Conservation (phyloP, 2,797 vertebrate genomes). For the Spinibarbus caldwelli region DNA sequence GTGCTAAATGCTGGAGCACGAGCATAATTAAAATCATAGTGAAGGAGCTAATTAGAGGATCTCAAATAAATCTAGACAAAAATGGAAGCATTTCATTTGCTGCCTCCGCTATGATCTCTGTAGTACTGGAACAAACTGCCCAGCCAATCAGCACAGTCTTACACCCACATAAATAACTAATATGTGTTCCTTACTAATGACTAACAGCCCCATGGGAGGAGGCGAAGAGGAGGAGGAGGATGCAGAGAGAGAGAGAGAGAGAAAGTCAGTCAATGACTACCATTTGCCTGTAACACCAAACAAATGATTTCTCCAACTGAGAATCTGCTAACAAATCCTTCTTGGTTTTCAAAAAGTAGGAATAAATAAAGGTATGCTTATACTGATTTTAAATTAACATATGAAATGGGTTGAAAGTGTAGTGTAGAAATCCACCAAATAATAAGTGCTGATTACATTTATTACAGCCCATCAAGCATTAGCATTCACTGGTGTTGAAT, state of each 20-base stretch:
- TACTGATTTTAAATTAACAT: neutral
- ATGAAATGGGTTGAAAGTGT: neutral
- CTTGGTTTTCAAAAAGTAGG: neutral
- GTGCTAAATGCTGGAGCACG: neutral
- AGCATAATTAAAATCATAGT: slow-evolving; percentile 18
- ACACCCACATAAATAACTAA: slow-evolving; percentile 62
- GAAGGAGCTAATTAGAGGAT: slow-evolving; percentile 40
- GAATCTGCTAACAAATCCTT: neutral
- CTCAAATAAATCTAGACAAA: slow-evolving; percentile 36
- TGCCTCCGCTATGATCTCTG: slow-evolving; percentile 47
- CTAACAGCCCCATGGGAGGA: slow-evolving; percentile 56
- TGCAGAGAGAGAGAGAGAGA: neutral
- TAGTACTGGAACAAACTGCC: slow-evolving; percentile 43
- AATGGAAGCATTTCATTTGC: slow-evolving; percentile 47
- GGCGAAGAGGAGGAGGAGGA: slow-evolving; percentile 19
- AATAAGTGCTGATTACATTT: neutral
- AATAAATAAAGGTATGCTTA: neutral
- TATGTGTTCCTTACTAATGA: slow-evolving; percentile 63
- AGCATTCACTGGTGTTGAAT: neutral
- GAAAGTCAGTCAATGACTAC: neutral
- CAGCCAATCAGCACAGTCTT: slow-evolving; percentile 49
- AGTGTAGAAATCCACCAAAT: neutral
- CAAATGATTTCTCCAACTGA: slow-evolving; percentile 2
- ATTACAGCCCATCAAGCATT: neutral
- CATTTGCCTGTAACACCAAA: slow-evolving; percentile 1